Conservation (phyloP, 2,888 invertebrate genomes). For the Pandemis cinnamomeana region DNA sequence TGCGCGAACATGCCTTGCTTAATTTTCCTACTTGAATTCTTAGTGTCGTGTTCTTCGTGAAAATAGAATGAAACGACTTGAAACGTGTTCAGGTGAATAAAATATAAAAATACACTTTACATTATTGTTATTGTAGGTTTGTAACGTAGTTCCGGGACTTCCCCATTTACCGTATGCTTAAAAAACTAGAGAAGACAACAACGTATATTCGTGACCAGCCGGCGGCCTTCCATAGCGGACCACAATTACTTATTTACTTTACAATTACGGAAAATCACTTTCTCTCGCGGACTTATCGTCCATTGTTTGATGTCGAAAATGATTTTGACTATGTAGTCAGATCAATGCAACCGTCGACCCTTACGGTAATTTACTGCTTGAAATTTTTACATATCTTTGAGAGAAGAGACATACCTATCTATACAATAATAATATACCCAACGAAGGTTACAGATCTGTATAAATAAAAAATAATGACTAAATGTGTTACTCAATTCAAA, state of each 20-base stretch:
- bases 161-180: slow-evolving; percentile 7
- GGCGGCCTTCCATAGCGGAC: slow-evolving; percentile 67
- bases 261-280: slow-evolving; percentile 72
- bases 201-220: slow-evolving; percentile 66
- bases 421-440: too few relatives aligned
- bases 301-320: slow-evolving; percentile 65
- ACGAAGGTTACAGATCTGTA: too few relatives aligned
- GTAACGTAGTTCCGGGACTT: slow-evolving; percentile 5
- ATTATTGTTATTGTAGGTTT: neutral
- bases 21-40: slow-evolving; percentile 33
- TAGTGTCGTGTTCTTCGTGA: slow-evolving; percentile 2
- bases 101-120: neutral
- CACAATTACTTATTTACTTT: slow-evolving; percentile 67
- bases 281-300: slow-evolving; percentile 57
- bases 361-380: neutral
- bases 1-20: slow-evolving; percentile 31
- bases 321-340: slow-evolving; percentile 61
- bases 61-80: neutral
- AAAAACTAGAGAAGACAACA: slow-evolving; percentile 52
- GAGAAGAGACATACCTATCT: too few relatives aligned
- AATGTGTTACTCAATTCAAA: too few relatives aligned
- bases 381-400: too few relatives aligned
- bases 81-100: neutral
- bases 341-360: neutral
- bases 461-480: too few relatives aligned